These are phyloP conservation scores for Dastarcus helophoroides DNA, from an alignment of 2,888 invertebrate genomes.

Conservation along the genomic window DNA sequence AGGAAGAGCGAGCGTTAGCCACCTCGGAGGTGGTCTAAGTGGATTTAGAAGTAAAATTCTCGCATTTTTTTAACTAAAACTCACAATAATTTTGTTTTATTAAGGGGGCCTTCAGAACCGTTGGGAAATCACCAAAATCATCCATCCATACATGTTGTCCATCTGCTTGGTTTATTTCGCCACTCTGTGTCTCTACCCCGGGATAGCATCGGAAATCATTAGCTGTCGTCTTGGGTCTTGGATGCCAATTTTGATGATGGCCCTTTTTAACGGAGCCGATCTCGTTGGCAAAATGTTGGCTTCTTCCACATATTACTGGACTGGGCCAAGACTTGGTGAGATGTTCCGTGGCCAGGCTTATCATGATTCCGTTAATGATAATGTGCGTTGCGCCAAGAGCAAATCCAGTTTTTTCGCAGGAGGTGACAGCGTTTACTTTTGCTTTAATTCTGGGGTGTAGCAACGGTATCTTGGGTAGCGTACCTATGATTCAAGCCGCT, in stretches of 20 bases:
- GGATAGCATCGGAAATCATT: conserved; percentile 78
- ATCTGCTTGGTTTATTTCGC: conserved; percentile 83
- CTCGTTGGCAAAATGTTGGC: conserved; percentile 73
- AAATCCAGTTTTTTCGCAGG: conserved; percentile 59
- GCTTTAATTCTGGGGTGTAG: conserved; percentile 64
- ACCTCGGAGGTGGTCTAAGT: conserved; percentile 39
- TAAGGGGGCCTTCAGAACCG: conserved; percentile 60
- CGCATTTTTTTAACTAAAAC: neutral
- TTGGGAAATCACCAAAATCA: conserved; percentile 69
- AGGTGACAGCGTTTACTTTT: conserved; percentile 54
- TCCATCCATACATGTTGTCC: conserved; percentile 85
- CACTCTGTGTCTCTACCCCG: conserved; percentile 81
- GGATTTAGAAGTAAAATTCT: conserved; percentile 40
- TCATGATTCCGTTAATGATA: conserved; percentile 70
- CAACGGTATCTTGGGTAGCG: conserved; percentile 80
- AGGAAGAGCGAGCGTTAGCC: conserved; percentile 41
- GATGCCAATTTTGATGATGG: conserved; percentile 89
- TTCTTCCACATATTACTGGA: conserved; percentile 74
- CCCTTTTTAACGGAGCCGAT: conserved; percentile 78
- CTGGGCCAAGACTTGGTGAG: conserved; percentile 64
- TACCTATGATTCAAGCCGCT: conserved; percentile 88
- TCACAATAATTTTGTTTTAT: conserved; percentile 1
- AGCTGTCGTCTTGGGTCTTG: conserved; percentile 74
- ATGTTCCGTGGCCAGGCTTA: conserved; percentile 58
- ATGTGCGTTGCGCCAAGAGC: conserved; percentile 71